Evolutionary conservation across 2,113 vertebrate genomes (phyloP), one percentile per base, ranked within the genome.

Genomic region (Prunella himalayana): DNA sequence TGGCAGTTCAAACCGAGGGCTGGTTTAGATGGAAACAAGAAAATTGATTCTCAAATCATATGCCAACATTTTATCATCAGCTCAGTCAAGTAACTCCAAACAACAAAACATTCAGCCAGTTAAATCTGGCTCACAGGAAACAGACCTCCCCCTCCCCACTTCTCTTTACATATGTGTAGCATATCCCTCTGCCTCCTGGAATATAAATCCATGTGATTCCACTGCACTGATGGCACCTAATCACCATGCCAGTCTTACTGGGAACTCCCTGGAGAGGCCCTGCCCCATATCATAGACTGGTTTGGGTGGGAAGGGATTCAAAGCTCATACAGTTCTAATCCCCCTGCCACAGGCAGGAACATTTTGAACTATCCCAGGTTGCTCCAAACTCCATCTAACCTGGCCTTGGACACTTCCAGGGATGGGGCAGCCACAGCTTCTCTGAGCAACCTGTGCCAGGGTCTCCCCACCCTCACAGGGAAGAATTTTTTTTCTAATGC

Each of bases 1-100:
- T 7, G 99, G 99, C 93, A 99, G 97, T 95, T 99, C 99, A 98
- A 99, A 99, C 20, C 99, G 98, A 91, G 99, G 99, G 94, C 99
- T 99, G 97, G 81, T 95, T 95, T 77, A 75, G 73, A 96, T 8
- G 68, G 76, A 91, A 82, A 96, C 71, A 94, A 91, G 42, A 81
- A 93, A 60, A 94, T 60, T 39, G 76, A 88, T 70, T 94, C 68
- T 93, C 37, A 94, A 76, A 78, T 70, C 24, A 64, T 10, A 50
- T 5, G 50, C 63, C 78, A 78, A 57, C 66, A 22, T 72, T 86
- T 73, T 71, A 66, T 63, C 69, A 86, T 45, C 84, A 92, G 30
- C 54, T 92, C 66, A 89, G 27, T 65, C 70, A 93, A 86, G 16
- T 25, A 78, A 50, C 25, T 73, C 85, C 42, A 59, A 90, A 47